A percentile compares a stretch with the other conserved stretches of the same genome.
phyloP scores from a whole-genome alignment of 2,888 invertebrate species.

The Syrista parreyssii region DNA sequence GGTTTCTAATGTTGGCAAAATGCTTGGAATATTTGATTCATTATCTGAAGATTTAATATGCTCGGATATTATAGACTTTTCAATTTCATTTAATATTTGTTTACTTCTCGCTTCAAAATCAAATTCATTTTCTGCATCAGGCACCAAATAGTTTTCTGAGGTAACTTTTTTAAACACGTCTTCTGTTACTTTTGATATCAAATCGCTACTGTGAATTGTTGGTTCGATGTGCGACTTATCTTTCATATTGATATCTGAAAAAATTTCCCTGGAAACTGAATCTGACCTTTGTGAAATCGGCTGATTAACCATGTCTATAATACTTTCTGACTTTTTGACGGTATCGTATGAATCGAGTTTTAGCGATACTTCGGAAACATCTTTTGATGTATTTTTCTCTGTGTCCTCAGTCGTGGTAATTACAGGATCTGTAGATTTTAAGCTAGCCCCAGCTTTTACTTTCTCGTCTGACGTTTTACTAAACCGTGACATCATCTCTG shows the following conservation, averaged over 20 bases:
- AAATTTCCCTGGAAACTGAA: not conserved
- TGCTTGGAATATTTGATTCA: conserved; percentile 21
- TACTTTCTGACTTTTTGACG: not conserved
- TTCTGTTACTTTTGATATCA: conserved; percentile 27
- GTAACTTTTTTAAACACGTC: conserved; percentile 19
- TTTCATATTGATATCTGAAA: not conserved
- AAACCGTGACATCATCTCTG: conserved; percentile 59
- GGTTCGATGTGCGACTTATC: not conserved
- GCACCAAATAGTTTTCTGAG: conserved; percentile 25
- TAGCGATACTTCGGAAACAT: conserved; percentile 48
- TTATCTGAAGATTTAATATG: conserved; percentile 37
- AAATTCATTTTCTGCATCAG: conserved; percentile 33
- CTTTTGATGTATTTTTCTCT: conserved; percentile 44
- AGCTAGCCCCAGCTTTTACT: conserved; percentile 25
- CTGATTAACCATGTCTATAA: not conserved
- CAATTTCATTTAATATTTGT: conserved; percentile 55
- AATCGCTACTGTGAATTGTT: conserved; percentile 20
- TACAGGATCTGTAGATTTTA: not conserved
- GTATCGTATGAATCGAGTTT: conserved; percentile 18
- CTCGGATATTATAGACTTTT: conserved; percentile 56
- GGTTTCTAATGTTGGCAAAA: conserved; percentile 30
- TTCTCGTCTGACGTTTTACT: conserved; percentile 54
- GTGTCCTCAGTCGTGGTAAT: conserved; percentile 5
- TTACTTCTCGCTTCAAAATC: conserved; percentile 55
- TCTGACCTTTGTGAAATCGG: not conserved